A percentile compares a stretch with the other conserved stretches of the same genome.
Conservation (phyloP, 2,888 invertebrate genomes). For the Camptogramma bilineatum region DNA sequence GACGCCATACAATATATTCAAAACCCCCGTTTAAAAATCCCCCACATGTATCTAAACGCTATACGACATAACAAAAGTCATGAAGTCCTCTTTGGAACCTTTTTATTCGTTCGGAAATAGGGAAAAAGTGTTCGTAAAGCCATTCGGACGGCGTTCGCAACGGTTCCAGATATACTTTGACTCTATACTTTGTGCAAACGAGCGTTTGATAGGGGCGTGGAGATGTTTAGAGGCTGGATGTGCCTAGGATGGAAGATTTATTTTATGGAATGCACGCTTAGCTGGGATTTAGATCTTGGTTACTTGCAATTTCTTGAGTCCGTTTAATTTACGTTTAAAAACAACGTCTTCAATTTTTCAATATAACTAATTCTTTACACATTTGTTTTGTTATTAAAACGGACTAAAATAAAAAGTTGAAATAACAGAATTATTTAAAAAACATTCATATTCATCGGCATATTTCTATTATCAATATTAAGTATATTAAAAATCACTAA, state of each 20-base stretch:
- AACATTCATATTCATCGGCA: no score
- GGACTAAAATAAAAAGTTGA: no score
- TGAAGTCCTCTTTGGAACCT: constrained; percentile 76
- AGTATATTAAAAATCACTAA: no score
- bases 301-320: not conserved
- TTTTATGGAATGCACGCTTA: constrained; percentile 32
- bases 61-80: constrained; percentile 79
- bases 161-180: constrained; percentile 73
- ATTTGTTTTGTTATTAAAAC: no score
- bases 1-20: constrained; percentile 22
- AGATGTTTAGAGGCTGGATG: constrained; percentile 56
- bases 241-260: constrained; percentile 39
- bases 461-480: no score
- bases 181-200: constrained; percentile 81
- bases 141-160: constrained; percentile 71
- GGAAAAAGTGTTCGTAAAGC: constrained; percentile 80
- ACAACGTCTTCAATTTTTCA: no score
- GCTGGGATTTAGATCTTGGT: constrained; percentile 20
- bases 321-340: not conserved
- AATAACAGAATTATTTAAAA: no score
- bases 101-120: constrained; percentile 80
- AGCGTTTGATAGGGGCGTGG: constrained; percentile 75
- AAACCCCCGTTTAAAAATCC: constrained; percentile 34
- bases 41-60: constrained; percentile 57
- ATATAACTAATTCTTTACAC: no score